Evolutionary conservation across 2,888 invertebrate species (phyloP), one percentile per base, ranked within the genome.

Genomic region (Plemyria rubiginata): DNA sequence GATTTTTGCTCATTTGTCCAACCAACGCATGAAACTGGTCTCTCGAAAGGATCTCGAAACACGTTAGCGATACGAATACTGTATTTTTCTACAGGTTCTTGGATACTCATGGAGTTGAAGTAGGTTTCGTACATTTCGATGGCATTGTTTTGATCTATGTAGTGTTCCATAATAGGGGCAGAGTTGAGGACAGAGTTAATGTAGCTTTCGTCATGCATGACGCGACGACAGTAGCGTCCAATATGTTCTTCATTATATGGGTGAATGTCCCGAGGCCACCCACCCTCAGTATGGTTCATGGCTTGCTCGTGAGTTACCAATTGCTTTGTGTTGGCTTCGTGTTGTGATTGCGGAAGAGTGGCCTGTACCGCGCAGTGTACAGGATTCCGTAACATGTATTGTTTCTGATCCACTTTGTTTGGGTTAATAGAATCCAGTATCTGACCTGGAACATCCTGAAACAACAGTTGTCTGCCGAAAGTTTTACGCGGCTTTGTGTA

Each of bases 251-350:
- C 94, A 76, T 95, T 95, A 51, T 90, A 84, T 62, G 88, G 82
- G 68, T 94, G 94, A 9, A 95, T 89, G 70, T 97, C 97, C 75
- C 95, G 95, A 1, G 97, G 97, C 97, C 97, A 97, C 15, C 97
- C 97, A 64, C 97, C 97, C 85, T 97, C 97, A 12, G 90, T 91
- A 81, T 97, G 97, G 72, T 94, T 94, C 79, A 97, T 94, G 9
- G 96, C 95, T 66, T 92, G 92, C n/a, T 90, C 88, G 60, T 88
- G 91, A 74, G 93, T 94, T 72, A 93, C 93, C 65, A 94, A 91
- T 70, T 93, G 93, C 62, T 83, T 80, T 58, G 96, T 96, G 78
- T 96, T 96, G 29, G 94, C 90, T 73, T 94, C 91, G 68, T 94
- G 91, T 70, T 84, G 82, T 38, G 94, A 88, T 75, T 88, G 89